Percentiles rank a stretch among this genome's conserved stretches.
These are phyloP conservation scores for Cololabis saira DNA, from an alignment of 2,113 vertebrate species.

Conservation along the genomic window DNA sequence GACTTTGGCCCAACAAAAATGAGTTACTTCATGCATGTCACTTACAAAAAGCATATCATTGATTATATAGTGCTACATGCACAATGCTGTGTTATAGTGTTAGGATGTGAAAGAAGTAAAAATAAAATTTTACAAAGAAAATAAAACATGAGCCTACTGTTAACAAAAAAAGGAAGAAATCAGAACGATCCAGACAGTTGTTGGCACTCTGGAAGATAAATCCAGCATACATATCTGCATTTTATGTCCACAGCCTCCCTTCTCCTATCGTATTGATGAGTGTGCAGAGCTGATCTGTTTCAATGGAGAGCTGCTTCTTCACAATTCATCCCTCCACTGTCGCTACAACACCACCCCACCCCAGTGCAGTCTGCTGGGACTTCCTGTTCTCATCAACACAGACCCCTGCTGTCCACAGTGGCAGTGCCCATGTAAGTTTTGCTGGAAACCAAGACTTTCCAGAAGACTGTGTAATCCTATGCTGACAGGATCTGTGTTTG, in stretches of 20 bases:
- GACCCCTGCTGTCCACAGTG: constrained; percentile 96
- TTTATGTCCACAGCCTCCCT: constrained; percentile 74
- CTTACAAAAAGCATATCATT: no score
- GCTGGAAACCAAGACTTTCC: not conserved
- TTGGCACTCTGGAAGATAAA: not conserved
- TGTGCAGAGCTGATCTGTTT: constrained; percentile 95
- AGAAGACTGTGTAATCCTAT: not conserved
- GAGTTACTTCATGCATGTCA: no score
- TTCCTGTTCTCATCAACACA: constrained; percentile 90
- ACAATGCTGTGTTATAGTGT: no score
- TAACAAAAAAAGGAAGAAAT: not conserved
- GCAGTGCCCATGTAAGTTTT: constrained; percentile 93
- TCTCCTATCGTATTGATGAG: constrained; percentile 90
- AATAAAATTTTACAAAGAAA: no score
- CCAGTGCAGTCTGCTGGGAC: constrained; percentile 92
- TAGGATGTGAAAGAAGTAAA: no score
- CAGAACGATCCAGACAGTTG: not conserved
- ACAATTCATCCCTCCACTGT: constrained; percentile 93
- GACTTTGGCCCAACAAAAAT: no score
- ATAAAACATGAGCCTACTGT: no score
- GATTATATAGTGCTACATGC: no score
- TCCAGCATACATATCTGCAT: constrained; percentile 3
- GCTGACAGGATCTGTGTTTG: not conserved
- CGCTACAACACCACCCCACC: constrained; percentile 88
- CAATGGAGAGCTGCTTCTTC: constrained; percentile 89